These are phyloP conservation scores for Drosophila flavopinicola DNA, from an alignment of 2,888 invertebrate species.

Conservation along the genomic window DNA sequence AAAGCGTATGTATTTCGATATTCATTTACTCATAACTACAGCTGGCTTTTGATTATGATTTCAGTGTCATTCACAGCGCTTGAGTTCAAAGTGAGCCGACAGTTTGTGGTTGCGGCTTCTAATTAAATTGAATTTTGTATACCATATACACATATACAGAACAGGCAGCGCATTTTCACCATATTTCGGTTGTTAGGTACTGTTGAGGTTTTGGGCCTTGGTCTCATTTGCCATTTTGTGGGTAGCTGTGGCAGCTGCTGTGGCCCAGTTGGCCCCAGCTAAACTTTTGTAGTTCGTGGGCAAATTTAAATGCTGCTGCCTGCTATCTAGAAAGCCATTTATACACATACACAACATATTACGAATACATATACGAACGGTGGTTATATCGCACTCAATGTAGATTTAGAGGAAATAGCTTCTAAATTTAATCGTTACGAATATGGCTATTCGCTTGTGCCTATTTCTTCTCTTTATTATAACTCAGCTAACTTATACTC, in stretches of 20 bases:
- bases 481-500: too few relatives aligned
- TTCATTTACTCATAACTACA: constrained; percentile 1
- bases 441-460: too few relatives aligned
- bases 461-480: too few relatives aligned
- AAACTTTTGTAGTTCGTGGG: not conserved
- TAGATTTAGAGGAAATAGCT: too few relatives aligned
- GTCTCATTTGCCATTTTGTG: constrained; percentile 22
- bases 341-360: not conserved
- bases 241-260: constrained; percentile 23
- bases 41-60: constrained; percentile 35
- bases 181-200: constrained; percentile 15
- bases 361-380: not conserved
- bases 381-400: too few relatives aligned
- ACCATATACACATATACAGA: constrained; percentile 29
- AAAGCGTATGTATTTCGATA: not conserved
- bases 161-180: constrained; percentile 6
- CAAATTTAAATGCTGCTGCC: constrained; percentile 1
- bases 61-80: constrained; percentile 22
- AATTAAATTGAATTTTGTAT: constrained; percentile 61
- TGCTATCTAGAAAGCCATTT: constrained; percentile 1
- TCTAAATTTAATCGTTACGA: too few relatives aligned
- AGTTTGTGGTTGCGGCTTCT: constrained; percentile 53
- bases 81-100: constrained; percentile 31
- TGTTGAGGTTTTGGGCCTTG: not conserved
- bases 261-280: not conserved